Evolutionary conservation across 37 sponge, comb jelly and placozoan genomes (phyloP).

Genomic region (Bolinopsis microptera): DNA sequence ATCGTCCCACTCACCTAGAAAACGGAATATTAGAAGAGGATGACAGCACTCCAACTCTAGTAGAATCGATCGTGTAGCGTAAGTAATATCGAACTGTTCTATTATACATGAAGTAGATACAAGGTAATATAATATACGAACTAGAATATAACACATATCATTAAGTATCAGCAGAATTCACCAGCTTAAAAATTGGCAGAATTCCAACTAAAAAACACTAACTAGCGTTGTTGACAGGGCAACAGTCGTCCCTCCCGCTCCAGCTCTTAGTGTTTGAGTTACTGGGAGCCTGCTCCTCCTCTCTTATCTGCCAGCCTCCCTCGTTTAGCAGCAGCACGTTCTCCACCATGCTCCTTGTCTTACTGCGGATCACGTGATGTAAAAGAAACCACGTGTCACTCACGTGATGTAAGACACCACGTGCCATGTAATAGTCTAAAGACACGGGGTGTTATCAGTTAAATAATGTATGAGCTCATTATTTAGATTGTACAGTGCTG

Average conservation of each 20-base stretch:
- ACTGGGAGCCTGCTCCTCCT: neutral
- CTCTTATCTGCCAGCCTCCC: slow-evolving; percentile 16
- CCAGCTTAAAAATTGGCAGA: no score
- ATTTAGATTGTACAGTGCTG: no score
- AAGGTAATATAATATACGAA: neutral
- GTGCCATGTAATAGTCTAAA: no score
- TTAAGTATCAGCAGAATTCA: neutral
- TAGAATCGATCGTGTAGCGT: no score
- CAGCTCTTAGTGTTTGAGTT: slow-evolving; percentile 1
- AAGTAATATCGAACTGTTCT: no score
- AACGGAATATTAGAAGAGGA: neutral
- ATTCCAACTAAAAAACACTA: neutral
- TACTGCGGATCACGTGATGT: neutral
- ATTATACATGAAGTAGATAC: no score
- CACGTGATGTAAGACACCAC: no score
- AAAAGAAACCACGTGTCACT: no score
- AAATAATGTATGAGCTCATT: no score
- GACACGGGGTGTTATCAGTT: no score
- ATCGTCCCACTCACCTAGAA: slow-evolving; percentile 54
- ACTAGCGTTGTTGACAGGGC: slow-evolving; percentile 28
- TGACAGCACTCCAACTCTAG: no score
- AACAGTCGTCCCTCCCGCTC: slow-evolving; percentile 37
- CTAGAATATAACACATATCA: no score
- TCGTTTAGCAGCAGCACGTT: slow-evolving; percentile 25
- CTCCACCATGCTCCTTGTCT: slow-evolving; percentile 47